These are phyloP conservation scores for Zapus hudsonius DNA, from an alignment of 2,113 vertebrate genomes.

Conservation along the genomic window DNA sequence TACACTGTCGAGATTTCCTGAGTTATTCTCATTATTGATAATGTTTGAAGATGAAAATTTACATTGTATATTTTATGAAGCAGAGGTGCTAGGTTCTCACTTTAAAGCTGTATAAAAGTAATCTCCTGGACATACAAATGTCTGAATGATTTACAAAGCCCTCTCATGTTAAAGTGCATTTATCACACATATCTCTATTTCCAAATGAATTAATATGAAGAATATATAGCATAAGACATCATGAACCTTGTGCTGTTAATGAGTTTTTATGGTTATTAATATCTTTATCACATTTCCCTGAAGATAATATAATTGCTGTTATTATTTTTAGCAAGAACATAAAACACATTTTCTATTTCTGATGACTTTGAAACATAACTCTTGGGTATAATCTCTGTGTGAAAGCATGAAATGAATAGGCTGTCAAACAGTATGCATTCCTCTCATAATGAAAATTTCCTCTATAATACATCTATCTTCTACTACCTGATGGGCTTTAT, in stretches of 20 bases:
- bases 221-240: conserved; percentile 24
- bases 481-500: conserved; percentile 19
- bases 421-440: conserved; percentile 53
- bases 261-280: conserved; percentile 26
- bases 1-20: neutral
- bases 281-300: conserved; percentile 20
- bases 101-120: neutral
- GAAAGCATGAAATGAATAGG: conserved; percentile 56
- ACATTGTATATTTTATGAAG: neutral
- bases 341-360: conserved; percentile 20
- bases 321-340: conserved; percentile 54
- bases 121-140: neutral
- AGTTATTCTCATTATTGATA: neutral
- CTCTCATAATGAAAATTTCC: conserved; percentile 52
- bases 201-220: neutral
- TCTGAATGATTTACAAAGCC: conserved; percentile 33
- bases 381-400: conserved; percentile 31
- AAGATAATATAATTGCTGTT: neutral
- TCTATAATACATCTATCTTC: conserved; percentile 36
- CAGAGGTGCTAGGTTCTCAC: neutral
- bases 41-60: neutral
- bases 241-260: neutral
- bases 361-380: conserved; percentile 53
- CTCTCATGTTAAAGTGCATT: conserved; percentile 24
- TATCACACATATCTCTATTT: neutral